Percentiles rank a stretch among this genome's conserved stretches.
Evolutionary conservation across 2,888 invertebrate species (phyloP).

Genomic region (Toxonevra muliebris): DNA sequence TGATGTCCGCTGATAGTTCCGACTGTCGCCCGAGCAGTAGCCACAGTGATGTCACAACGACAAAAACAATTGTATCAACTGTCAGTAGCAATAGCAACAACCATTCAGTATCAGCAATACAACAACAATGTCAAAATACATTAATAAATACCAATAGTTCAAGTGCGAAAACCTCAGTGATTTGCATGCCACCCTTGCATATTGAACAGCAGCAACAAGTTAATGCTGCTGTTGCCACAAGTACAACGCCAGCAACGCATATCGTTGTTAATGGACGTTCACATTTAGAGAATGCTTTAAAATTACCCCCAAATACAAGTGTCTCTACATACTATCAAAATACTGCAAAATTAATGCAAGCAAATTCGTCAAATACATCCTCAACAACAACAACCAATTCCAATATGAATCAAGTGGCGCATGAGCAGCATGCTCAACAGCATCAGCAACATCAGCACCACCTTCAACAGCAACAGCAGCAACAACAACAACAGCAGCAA

Average conservation of each 20-base stretch:
- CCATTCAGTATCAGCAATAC: slow-evolving; percentile 32
- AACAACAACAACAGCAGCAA: slow-evolving; percentile 18
- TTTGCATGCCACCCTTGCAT: slow-evolving; percentile 51
- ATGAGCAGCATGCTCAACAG: slow-evolving; percentile 7
- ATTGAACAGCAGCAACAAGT: slow-evolving; percentile 9
- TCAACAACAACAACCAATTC: slow-evolving; percentile 8
- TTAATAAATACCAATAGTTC: slow-evolving; percentile 10
- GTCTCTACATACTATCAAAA: slow-evolving; percentile 62
- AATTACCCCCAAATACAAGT: slow-evolving; percentile 62
- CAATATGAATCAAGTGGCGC: background rate
- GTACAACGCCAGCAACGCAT: slow-evolving; percentile 47
- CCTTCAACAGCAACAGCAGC: slow-evolving; percentile 10
- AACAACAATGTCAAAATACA: background rate
- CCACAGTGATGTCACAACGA: slow-evolving; percentile 36
- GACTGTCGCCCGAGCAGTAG: slow-evolving; percentile 60
- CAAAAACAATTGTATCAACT: slow-evolving; percentile 11
- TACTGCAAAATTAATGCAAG: slow-evolving; percentile 20
- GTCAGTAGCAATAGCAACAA: slow-evolving; percentile 27
- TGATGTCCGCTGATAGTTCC: slow-evolving; percentile 66
- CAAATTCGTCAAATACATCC: slow-evolving; percentile 20
- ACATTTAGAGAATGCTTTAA: slow-evolving; percentile 61
- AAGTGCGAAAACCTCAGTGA: slow-evolving; percentile 56
- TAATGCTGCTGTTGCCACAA: slow-evolving; percentile 40
- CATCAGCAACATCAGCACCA: slow-evolving; percentile 14
- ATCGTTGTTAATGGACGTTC: slow-evolving; percentile 54